Evolutionary conservation across 2,888 invertebrate genomes (phyloP).

Genomic region (Drosophila sordidula): DNA sequence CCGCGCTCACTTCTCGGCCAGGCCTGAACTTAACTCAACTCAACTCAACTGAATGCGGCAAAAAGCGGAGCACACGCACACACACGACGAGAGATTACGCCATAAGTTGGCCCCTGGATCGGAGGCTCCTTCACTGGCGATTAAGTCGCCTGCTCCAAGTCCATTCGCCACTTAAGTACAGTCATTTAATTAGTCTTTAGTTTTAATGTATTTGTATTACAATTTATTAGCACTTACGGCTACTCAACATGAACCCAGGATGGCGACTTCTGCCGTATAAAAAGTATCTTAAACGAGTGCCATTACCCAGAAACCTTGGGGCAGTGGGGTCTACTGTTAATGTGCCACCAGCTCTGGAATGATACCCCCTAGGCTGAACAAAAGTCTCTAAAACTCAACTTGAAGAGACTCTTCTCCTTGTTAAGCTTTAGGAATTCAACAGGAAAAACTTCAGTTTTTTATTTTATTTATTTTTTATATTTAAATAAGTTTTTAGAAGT

Average conservation of each 20-base stretch:
- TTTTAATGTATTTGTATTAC: conserved; percentile 80
- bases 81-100: conserved; percentile 19
- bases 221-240: conserved; percentile 76
- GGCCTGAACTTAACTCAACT: conserved; percentile 25
- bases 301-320: conserved; percentile 45
- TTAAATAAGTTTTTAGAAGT: too few species aligned
- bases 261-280: conserved; percentile 19
- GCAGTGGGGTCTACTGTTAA: background rate
- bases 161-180: conserved; percentile 70
- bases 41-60: conserved; percentile 21
- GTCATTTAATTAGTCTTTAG: conserved; percentile 79
- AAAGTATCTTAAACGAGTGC: conserved; percentile 28
- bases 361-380: conserved; percentile 1
- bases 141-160: conserved; percentile 66
- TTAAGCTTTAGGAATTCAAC: background rate
- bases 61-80: conserved; percentile 65
- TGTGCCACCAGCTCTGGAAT: background rate
- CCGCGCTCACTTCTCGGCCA: conserved; percentile 31
- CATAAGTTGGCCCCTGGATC: conserved; percentile 29
- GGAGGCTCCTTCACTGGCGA: conserved; percentile 52
- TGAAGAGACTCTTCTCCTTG: background rate
- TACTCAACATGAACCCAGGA: conserved; percentile 35
- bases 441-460: too few species aligned
- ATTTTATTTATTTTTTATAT: too few species aligned
- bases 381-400: background rate